Evolutionary conservation across 2,888 invertebrate species (phyloP).

Genomic region (Drosophila lacicola): DNA sequence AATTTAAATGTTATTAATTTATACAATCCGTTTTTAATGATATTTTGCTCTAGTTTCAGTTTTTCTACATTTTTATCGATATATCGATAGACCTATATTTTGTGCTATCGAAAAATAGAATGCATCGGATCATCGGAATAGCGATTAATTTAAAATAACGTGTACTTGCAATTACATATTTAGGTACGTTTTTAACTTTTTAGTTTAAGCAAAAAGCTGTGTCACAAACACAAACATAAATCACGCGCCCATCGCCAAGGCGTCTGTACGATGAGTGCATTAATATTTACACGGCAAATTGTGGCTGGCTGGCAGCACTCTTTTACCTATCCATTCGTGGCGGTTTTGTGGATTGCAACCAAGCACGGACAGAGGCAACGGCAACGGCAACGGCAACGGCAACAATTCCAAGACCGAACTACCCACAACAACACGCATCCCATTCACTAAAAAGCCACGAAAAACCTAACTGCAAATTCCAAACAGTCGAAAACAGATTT

Average conservation of each 20-base stretch:
- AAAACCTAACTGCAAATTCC: slow-evolving; percentile 50
- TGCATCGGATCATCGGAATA: no score
- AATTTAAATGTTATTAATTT: no score
- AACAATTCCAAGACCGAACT: slow-evolving; percentile 14
- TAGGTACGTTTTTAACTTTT: neutral
- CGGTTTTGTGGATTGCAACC: slow-evolving; percentile 59
- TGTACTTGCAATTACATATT: neutral
- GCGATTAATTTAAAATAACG: no score
- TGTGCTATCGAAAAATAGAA: neutral
- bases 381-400: slow-evolving; percentile 8
- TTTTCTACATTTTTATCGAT: neutral
- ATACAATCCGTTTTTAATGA: no score
- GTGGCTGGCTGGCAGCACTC: slow-evolving; percentile 55
- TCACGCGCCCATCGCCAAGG: slow-evolving; percentile 35
- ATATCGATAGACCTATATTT: neutral
- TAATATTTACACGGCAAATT: slow-evolving; percentile 76
- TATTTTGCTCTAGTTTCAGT: neutral
- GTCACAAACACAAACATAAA: neutral
- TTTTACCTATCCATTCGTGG: slow-evolving; percentile 43
- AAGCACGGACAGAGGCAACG: slow-evolving; percentile 9
- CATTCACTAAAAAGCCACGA: slow-evolving; percentile 27
- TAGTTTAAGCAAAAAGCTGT: neutral
- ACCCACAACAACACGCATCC: slow-evolving; percentile 8
- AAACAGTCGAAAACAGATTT: slow-evolving; percentile 71
- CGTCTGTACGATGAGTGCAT: slow-evolving; percentile 51